Evolutionary conservation across 1,140 invertebrate genomes (phyloP), one percentile per base, ranked within the genome.

Genomic region (Drosophila carrolli): DNA sequence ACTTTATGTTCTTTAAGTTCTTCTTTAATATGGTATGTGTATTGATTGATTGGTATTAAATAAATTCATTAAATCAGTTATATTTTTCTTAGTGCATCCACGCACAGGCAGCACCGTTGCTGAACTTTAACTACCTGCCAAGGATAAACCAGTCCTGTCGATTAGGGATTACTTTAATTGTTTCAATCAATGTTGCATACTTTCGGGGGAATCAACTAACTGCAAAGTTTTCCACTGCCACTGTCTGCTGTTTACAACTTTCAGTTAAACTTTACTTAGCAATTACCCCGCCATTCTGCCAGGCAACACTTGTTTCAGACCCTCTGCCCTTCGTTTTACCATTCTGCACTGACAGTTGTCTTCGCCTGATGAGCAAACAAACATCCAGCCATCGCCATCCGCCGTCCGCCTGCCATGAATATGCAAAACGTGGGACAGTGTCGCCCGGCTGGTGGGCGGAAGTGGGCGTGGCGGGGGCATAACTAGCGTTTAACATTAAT

Each of bases 401-500:
- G 1, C 50, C 23, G 2, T 32, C 29, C 40, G 5, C 38, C 16
- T 51, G 16, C 57, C 63, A 68, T 77, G 74, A 77, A 77, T 77
- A 77, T 77, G 63, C 75, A 77, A 76, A 61, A 43, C 19, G 50
- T 59, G 27, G 27, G 7, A 37, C 73, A 38, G 11, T 40, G 41
- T 40, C 53, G 38, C 43, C 19, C 37, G 37, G 38, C 46, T 44
- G 35, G 13, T 47, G 19, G 44, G 44, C 44, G 44, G 13, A 43
- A 44, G 51, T 50, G 50, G 47, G 41, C 27, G 27, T 37, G 57
- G 16, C 50, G 10, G 38, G n/a, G 55, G 62, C 74, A 78, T 78
- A 78, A 78, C 75, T 78, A 78, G 74, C 75, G 74, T 78, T 78
- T 78, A 78, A 71, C 75, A 78, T 78, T 78, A 78, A 78, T 78